A percentile compares a stretch with the other conserved stretches of the same genome.
These are phyloP conservation scores for Spicauda simplicius DNA, from an alignment of 2,888 invertebrate genomes.

Conservation along the genomic window DNA sequence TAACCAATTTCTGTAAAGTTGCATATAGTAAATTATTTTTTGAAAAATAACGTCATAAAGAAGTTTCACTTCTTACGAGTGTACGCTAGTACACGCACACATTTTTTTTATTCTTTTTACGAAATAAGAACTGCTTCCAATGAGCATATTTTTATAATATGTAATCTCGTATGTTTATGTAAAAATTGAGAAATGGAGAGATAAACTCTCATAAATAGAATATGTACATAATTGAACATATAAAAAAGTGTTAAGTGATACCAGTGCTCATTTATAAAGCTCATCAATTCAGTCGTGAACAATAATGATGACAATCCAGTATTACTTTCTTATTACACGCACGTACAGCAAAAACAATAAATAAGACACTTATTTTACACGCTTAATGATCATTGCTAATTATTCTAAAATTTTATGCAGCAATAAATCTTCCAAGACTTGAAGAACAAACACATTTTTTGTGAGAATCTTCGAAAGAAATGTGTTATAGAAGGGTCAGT, in stretches of 20 bases:
- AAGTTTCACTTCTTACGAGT: no score
- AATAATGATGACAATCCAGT: not conserved
- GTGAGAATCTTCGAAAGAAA: conserved; percentile 40
- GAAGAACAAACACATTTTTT: conserved; percentile 17
- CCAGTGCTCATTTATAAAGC: not conserved
- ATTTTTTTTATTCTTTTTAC: no score
- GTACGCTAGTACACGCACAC: no score
- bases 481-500: conserved; percentile 49
- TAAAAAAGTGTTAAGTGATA: not conserved
- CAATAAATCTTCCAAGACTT: conserved; percentile 9
- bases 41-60: no score
- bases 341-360: not conserved
- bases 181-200: no score
- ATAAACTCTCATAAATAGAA: no score
- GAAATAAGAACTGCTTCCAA: no score
- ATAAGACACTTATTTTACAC: not conserved
- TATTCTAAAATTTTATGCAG: not conserved
- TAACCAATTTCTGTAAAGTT: no score
- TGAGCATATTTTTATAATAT: no score
- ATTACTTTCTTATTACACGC: not conserved
- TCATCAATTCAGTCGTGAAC: not conserved
- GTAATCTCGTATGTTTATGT: no score
- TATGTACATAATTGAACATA: not conserved
- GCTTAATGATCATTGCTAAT: not conserved
- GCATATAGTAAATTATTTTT: no score